Conservation (phyloP, 2,888 invertebrate genomes). For the Capitulum mitella region DNA sequence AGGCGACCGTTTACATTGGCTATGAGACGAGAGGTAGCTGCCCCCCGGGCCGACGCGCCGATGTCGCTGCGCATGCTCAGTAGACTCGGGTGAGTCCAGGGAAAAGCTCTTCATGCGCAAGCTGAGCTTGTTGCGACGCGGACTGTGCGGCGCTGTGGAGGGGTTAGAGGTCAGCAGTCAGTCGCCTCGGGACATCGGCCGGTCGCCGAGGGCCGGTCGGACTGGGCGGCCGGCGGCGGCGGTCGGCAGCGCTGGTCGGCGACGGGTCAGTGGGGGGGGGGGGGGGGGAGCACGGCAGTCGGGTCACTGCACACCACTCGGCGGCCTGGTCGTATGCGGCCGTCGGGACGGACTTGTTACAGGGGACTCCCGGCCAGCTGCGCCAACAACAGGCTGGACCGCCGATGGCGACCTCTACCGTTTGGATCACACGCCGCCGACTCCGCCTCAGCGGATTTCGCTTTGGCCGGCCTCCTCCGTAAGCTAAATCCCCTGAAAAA, state of each 20-base stretch:
- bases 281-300: background rate
- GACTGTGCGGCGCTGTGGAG: conserved; percentile 82
- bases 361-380: too few relatives aligned
- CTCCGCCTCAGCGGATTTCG: background rate
- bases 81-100: conserved; percentile 89
- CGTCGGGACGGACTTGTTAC: too few relatives aligned
- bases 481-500: background rate
- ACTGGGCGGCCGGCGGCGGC: too few relatives aligned
- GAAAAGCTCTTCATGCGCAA: conserved; percentile 97
- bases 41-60: conserved; percentile 34
- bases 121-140: conserved; percentile 89
- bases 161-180: background rate
- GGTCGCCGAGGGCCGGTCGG: too few relatives aligned
- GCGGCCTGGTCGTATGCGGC: too few relatives aligned
- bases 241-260: too few relatives aligned
- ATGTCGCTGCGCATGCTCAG: conserved; percentile 60
- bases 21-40: conserved; percentile 53
- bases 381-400: too few relatives aligned
- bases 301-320: background rate
- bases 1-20: conserved; percentile 50
- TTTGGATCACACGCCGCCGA: background rate
- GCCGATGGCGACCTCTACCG: too few relatives aligned
- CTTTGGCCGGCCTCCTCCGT: background rate
- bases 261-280: background rate
- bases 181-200: too few relatives aligned